Conservation (phyloP, 1,140 invertebrate genomes). For the Megalonaias nervosa region DNA sequence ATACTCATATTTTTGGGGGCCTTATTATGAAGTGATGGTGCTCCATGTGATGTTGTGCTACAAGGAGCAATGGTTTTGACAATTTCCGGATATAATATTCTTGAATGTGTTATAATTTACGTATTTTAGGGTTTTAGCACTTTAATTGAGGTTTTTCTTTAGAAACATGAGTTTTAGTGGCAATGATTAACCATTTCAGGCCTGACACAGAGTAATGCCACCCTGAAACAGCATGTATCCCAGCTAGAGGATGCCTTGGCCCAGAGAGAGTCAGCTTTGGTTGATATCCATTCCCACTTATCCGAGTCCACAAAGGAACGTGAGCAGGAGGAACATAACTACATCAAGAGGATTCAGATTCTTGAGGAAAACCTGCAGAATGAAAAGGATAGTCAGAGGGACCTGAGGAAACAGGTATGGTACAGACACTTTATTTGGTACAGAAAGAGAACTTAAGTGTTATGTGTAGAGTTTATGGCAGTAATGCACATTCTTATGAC, state of each 20-base stretch:
- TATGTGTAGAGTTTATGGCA: no score
- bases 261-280: constrained; percentile 60
- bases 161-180: no score
- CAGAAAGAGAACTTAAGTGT: no score
- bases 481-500: no score
- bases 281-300: constrained; percentile 57
- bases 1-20: no score
- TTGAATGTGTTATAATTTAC: no score
- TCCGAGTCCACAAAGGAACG: constrained; percentile 42
- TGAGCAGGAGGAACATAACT: constrained; percentile 52
- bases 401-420: constrained; percentile 69
- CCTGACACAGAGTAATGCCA: constrained; percentile 63
- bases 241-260: constrained; percentile 68
- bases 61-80: no score
- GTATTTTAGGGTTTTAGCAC: no score
- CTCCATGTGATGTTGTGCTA: no score
- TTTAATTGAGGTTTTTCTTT: no score
- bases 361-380: constrained; percentile 64
- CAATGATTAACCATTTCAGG: constrained; percentile 39
- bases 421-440: not conserved
- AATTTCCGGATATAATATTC: no score
- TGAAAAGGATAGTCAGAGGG: constrained; percentile 65
- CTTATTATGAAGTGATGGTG: no score
- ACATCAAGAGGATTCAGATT: constrained; percentile 49
- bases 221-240: constrained; percentile 66